Percentiles rank a stretch among this genome's conserved stretches.
phyloP scores from a whole-genome alignment of 2,888 invertebrate species.

The Zaprionus bogoriensis region DNA sequence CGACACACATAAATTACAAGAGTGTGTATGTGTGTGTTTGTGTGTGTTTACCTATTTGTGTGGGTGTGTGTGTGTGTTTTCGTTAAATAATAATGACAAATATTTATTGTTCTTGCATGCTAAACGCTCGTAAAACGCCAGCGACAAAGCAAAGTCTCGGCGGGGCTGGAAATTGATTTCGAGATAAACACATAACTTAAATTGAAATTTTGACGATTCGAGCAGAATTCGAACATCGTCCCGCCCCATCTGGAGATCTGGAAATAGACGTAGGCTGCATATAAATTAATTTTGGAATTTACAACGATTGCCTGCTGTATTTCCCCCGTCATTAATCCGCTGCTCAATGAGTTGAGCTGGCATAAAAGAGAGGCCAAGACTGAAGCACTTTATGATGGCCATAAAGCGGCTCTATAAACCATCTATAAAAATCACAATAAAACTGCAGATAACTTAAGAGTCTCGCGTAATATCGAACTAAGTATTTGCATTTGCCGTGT shows the following conservation, averaged over 20 bases:
- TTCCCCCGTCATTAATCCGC: background rate
- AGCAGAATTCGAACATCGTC: background rate
- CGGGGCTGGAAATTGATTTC: background rate
- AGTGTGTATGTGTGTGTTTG: background rate
- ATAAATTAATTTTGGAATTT: background rate
- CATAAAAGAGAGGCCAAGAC: background rate
- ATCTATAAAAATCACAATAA: conserved; percentile 13
- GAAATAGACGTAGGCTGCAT: background rate
- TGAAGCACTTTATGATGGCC: background rate
- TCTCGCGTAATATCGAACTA: conserved; percentile 16
- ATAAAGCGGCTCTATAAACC: conserved; percentile 11
- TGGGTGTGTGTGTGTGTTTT: background rate
- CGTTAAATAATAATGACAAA: background rate
- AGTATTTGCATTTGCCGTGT: conserved; percentile 25
- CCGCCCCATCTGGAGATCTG: background rate
- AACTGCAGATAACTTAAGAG: conserved; percentile 18
- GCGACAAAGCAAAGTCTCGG: background rate
- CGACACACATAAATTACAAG: conserved; percentile 27
- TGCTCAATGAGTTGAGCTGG: background rate
- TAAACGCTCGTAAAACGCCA: conserved; percentile 28
- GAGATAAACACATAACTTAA: background rate
- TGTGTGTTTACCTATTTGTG: background rate
- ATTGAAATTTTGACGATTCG: background rate
- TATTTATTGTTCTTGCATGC: conserved; percentile 45
- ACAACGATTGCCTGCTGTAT: background rate